A percentile compares a stretch with the other conserved stretches of the same genome.
phyloP scores from a whole-genome alignment of 2,113 vertebrate genomes.

The Macrotus californicus region DNA sequence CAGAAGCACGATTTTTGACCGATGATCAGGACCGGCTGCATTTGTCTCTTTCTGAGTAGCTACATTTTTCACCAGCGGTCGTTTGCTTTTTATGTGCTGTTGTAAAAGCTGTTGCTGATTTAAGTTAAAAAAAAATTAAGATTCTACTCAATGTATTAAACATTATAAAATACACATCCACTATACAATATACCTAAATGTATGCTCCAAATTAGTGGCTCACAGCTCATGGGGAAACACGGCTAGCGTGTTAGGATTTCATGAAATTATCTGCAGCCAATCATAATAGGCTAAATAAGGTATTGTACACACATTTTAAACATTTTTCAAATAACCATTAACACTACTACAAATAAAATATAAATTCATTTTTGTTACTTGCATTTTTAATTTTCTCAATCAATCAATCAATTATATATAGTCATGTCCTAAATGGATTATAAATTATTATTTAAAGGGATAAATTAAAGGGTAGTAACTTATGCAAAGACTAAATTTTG shows the following conservation, averaged over 20 bases:
- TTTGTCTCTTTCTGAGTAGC: slow-evolving; percentile 96
- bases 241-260: background rate
- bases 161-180: background rate
- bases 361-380: background rate
- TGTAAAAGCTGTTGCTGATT: slow-evolving; percentile 80
- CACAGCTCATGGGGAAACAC: background rate
- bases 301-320: background rate
- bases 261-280: background rate
- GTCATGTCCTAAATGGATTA: background rate
- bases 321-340: background rate
- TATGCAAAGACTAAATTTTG: slow-evolving; percentile 8
- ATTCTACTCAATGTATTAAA: background rate
- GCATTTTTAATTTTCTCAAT: slow-evolving; percentile 28
- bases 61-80: slow-evolving; percentile 91
- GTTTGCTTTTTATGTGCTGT: slow-evolving; percentile 86
- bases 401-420: background rate
- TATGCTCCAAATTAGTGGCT: background rate
- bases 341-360: background rate
- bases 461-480: slow-evolving; percentile 13
- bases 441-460: slow-evolving; percentile 21
- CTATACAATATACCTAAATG: background rate
- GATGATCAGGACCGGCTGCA: slow-evolving; percentile 89
- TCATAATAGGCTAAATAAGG: background rate
- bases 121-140: slow-evolving; percentile 4
- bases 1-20: slow-evolving; percentile 92